These are phyloP conservation scores for Acrocephalus arundinaceus DNA, from an alignment of 2,113 vertebrate genomes.

Conservation along the genomic window DNA sequence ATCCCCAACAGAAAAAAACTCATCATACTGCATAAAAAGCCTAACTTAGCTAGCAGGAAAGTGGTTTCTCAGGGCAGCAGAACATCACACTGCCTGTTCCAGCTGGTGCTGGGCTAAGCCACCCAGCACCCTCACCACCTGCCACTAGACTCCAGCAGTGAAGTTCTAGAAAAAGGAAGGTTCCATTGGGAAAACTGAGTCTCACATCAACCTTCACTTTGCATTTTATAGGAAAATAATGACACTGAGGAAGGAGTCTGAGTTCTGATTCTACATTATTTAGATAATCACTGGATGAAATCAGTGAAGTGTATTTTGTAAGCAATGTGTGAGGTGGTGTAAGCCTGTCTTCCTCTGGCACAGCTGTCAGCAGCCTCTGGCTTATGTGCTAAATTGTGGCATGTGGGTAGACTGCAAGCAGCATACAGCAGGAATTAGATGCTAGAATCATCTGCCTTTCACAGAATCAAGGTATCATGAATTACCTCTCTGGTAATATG, in stretches of 20 bases:
- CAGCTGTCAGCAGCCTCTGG: neutral
- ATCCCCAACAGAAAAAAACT: neutral
- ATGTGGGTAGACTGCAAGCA: neutral
- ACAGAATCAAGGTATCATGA: neutral
- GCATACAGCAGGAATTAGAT: neutral
- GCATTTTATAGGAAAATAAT: neutral
- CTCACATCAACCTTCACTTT: neutral
- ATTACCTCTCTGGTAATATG: neutral
- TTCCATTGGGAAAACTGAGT: fast-evolving
- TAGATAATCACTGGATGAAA: neutral
- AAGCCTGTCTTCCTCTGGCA: neutral
- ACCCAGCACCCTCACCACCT: neutral
- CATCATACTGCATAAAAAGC: neutral
- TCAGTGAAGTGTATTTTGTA: neutral
- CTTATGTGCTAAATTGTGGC: neutral
- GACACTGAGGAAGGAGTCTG: neutral
- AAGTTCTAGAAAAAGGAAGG: neutral
- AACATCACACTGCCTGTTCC: neutral
- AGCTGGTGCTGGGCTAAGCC: neutral
- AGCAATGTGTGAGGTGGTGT: neutral
- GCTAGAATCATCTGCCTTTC: neutral
- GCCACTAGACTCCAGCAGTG: neutral
- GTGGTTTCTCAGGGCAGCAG: neutral
- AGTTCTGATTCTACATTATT: neutral
- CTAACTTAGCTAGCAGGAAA: neutral